Evolutionary conservation across 2,797 vertebrate genomes (phyloP).

Genomic region (Ctenopoma kingsleyae): DNA sequence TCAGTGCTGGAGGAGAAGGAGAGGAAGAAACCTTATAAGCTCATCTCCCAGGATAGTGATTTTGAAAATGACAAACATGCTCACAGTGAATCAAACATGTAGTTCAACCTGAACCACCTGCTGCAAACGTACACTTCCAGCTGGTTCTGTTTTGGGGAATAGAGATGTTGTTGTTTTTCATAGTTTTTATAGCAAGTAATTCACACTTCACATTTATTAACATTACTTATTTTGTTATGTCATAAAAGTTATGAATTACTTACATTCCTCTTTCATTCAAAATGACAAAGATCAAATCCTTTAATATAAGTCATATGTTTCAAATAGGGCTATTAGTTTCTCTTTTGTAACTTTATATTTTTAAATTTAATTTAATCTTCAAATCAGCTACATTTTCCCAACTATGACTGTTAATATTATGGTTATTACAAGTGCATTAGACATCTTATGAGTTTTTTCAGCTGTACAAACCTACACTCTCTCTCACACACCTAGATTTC

Average conservation of each 20-base stretch:
- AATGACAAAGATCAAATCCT: neutral
- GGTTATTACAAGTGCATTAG: conserved; percentile 24
- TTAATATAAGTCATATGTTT: conserved; percentile 11
- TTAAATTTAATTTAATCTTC: neutral
- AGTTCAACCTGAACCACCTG: conserved; percentile 48
- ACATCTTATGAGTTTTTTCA: conserved; percentile 5
- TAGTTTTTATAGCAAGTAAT: conserved; percentile 12
- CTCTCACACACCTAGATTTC: conserved; percentile 10
- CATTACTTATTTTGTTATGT: conserved; percentile 23
- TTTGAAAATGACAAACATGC: conserved; percentile 88
- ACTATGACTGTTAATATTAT: neutral
- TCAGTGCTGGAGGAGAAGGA: conserved; percentile 96
- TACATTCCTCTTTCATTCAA: conserved; percentile 32
- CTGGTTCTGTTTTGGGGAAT: conserved; percentile 13
- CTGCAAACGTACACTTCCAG: neutral
- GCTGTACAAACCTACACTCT: conserved; percentile 6
- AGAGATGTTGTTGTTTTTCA: neutral
- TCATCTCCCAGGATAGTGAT: conserved; percentile 94
- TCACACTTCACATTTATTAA: conserved; percentile 26
- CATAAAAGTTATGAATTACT: conserved; percentile 4
- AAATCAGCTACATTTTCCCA: conserved; percentile 14
- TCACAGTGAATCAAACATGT: conserved; percentile 97
- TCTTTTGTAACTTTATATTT: conserved; percentile 35
- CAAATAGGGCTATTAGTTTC: conserved; percentile 30
- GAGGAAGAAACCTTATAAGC: conserved; percentile 96